phyloP scores from a whole-genome alignment of 2,113 vertebrate genomes.

The Geococcyx californianus region DNA sequence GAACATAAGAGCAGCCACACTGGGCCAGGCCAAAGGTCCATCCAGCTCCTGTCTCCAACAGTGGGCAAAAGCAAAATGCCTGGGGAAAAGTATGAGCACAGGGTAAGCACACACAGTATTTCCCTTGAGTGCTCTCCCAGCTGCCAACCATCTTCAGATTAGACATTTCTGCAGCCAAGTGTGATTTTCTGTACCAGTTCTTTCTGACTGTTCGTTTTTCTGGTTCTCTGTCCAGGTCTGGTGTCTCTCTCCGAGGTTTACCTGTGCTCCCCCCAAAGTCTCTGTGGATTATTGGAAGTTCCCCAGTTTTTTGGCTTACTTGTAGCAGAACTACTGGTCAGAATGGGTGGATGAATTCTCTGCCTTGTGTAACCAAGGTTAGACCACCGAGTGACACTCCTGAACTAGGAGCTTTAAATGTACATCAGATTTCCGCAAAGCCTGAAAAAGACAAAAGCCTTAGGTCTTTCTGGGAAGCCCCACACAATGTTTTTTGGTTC shows the following conservation, averaged over 20 bases:
- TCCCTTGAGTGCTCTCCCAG: constrained; percentile 48
- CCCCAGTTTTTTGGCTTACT: neutral
- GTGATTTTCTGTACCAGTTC: neutral
- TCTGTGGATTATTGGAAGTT: neutral
- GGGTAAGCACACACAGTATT: constrained; percentile 57
- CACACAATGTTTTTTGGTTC: neutral
- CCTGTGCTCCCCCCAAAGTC: neutral
- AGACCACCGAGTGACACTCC: neutral
- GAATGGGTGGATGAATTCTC: neutral
- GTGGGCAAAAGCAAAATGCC: constrained; percentile 58
- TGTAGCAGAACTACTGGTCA: neutral
- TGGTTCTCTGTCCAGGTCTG: neutral
- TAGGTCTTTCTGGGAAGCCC: neutral
- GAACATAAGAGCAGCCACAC: constrained; percentile 9
- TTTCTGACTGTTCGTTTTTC: neutral
- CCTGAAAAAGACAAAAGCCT: neutral
- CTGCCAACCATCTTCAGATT: neutral
- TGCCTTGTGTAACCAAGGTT: neutral
- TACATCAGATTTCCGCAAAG: neutral
- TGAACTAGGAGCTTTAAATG: neutral
- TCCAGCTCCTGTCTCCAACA: constrained; percentile 45
- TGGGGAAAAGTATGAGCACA: constrained; percentile 56
- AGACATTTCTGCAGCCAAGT: constrained; percentile 32
- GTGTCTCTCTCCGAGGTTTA: neutral
- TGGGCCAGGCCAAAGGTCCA: constrained; percentile 63